Evolutionary conservation across 1,140 invertebrate genomes (phyloP), one percentile per base, ranked within the genome.

Genomic region (Zaprionus tsacasi): DNA sequence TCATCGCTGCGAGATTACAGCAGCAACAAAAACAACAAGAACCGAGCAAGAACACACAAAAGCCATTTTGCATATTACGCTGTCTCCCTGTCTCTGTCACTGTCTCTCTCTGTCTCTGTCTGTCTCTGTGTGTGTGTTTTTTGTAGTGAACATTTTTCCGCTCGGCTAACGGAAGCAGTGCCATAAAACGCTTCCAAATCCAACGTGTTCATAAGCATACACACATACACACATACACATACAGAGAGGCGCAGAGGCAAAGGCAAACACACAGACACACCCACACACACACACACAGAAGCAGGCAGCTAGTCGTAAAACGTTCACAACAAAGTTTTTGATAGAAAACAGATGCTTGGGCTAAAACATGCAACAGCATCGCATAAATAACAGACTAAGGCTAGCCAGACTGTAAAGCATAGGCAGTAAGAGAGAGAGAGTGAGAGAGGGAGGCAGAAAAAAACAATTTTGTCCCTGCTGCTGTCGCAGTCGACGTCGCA

Each of bases 321-420:
- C 43, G 73, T 45, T 54, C 69, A 78, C 76, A 81, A 81, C 82
- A 86, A 76, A 79, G 66, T 76, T 76, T 79, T 78, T 79, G 82
- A 86, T 86, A 66, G 70, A 75, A 80, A 80, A 70, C 78, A 80
- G 76, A 80, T 80, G 78, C 78, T 79, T 59, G 40, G 50, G 17
- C 64, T 81, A 59, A 83, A 89, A 78, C 87, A 87, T 87, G 83
- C 85, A 87, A 87, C 83, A 87, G 78, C 80, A 81, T 58, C 72
- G 55, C 71, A 87, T 88, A 81, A 88, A 88, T 83, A 88, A 89
- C 77, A 89, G 83, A 78, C 78, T 88, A 72, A 68, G 81, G 78
- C 83, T 81, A 88, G 80, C 77, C 80, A 80, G 81, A 89, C 88
- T 83, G 78, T 50, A 70, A 57, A 78, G 43, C 33, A 64, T 61